Evolutionary conservation across 1,140 invertebrate genomes (phyloP).

Genomic region (Vollenhovia emeryi): DNA sequence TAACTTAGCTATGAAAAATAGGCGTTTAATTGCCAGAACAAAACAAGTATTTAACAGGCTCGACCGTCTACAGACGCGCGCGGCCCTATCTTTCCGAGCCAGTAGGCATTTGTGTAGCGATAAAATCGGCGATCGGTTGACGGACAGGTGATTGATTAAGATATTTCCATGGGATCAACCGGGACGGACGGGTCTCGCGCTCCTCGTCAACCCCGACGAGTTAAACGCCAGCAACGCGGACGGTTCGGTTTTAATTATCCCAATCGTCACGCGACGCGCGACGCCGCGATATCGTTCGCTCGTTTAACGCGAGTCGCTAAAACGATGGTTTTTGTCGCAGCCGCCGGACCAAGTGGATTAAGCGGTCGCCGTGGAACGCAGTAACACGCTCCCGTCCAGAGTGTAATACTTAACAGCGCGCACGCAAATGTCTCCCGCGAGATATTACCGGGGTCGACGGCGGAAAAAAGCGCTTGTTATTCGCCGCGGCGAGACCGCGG

Average conservation of each 20-base stretch:
- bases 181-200: not conserved
- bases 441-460: conserved; percentile 14
- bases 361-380: conserved; percentile 10
- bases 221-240: not conserved
- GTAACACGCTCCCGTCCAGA: conserved; percentile 48
- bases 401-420: conserved; percentile 53
- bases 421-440: conserved; percentile 33
- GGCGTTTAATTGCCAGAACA: conserved; percentile 32
- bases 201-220: not conserved
- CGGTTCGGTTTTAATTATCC: conserved; percentile 16
- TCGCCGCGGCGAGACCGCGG: not conserved
- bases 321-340: conserved; percentile 34
- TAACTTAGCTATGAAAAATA: conserved; percentile 29
- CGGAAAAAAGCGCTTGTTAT: conserved; percentile 44
- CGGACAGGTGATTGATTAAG: conserved; percentile 32
- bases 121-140: not conserved
- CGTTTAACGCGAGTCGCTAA: conserved; percentile 38
- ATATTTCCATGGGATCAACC: conserved; percentile 7
- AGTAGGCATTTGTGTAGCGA: not conserved
- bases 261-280: not conserved
- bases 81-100: not conserved
- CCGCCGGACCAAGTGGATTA: conserved; percentile 43
- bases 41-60: not conserved
- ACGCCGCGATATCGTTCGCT: conserved; percentile 6
- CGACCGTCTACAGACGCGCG: not conserved